phyloP scores from a whole-genome alignment of 2,113 vertebrate genomes.

The Engraulis encrasicolus region DNA sequence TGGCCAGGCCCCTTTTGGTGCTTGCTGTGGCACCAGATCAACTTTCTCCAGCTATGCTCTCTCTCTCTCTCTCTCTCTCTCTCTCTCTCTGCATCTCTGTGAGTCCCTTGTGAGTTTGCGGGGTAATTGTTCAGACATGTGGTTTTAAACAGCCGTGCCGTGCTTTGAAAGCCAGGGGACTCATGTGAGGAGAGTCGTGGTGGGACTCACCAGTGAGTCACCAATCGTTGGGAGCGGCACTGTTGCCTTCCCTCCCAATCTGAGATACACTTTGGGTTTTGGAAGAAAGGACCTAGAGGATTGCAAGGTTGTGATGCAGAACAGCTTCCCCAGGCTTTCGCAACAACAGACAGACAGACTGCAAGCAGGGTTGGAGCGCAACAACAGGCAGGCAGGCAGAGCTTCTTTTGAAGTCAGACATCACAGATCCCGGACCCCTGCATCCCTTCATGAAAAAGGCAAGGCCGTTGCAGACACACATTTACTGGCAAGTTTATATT shows the following conservation, averaged over 20 bases:
- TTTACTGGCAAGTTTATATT: slow-evolving; percentile 41
- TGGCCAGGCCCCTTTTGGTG: slow-evolving; percentile 60
- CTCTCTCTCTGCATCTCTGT: slow-evolving; percentile 32
- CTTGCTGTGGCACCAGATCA: slow-evolving; percentile 57
- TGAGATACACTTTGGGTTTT: background rate
- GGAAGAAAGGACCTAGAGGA: background rate
- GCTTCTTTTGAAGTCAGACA: background rate
- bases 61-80: background rate
- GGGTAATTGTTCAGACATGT: slow-evolving; percentile 77
- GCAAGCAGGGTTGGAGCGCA: background rate
- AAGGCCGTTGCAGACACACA: background rate
- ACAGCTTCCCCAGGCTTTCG: background rate
- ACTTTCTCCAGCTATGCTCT: slow-evolving; percentile 45
- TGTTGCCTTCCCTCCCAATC: background rate
- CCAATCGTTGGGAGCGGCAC: background rate
- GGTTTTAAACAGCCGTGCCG: slow-evolving; percentile 52
- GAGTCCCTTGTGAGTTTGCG: slow-evolving; percentile 62
- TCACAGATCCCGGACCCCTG: background rate
- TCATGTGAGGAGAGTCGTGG: background rate
- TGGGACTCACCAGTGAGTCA: background rate
- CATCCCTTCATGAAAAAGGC: background rate
- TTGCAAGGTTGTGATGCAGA: background rate
- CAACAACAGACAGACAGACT: background rate
- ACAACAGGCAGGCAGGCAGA: background rate
- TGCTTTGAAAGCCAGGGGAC: slow-evolving; percentile 6